Evolutionary conservation across 2,888 invertebrate genomes (phyloP), one percentile per base, ranked within the genome.

Genomic region (Amphipyra tragopoginis): DNA sequence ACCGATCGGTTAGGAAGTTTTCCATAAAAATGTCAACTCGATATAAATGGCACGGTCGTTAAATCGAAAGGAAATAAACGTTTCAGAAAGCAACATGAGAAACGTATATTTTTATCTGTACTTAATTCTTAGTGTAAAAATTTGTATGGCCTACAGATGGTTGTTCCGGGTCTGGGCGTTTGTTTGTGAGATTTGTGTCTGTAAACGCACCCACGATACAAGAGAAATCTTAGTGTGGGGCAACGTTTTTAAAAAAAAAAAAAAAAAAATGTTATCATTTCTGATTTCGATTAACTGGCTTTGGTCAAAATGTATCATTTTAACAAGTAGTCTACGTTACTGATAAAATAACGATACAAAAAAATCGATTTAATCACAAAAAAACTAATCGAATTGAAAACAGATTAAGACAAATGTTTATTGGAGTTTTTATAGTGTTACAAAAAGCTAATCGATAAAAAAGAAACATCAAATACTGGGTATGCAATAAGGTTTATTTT

Each of bases 1-100:
- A 86, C 65, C 63, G 74, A 74, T 72, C 68, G 54, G 58, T 68
- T 63, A 61, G 49, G 59, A 53, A 72, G 57, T 69, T 65, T 73
- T 53, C 63, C 69, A 75, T 72, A 75, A 75, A 72, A 76, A 72
- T 65, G 65, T 69, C 69, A 68, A 55, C 54, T 62, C 59, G 33
- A 75, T 75, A 55, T 75, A 71, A 65, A 71, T 52, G 65, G 47
- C 57, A 52, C 47, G 55, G 54, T 60, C 47, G 50, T 74, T 74
- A 55, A 55, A n/a, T n/a, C n/a, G n/a, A n/a, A 26, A 56, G 50
- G 58, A 72, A 64, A 62, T 59, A 64, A 53, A 60, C 43, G 43
- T 47, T 53, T 2, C 21, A 38, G 10, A 55, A 14, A 45, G n/a
- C 33, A 14, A 42, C 29, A 45, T 29, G 29, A 42, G 9, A 36